Evolutionary conservation across 2,797 vertebrate species (phyloP), one percentile per base, ranked within the genome.

Genomic region (Mormyrus proboscirostris): DNA sequence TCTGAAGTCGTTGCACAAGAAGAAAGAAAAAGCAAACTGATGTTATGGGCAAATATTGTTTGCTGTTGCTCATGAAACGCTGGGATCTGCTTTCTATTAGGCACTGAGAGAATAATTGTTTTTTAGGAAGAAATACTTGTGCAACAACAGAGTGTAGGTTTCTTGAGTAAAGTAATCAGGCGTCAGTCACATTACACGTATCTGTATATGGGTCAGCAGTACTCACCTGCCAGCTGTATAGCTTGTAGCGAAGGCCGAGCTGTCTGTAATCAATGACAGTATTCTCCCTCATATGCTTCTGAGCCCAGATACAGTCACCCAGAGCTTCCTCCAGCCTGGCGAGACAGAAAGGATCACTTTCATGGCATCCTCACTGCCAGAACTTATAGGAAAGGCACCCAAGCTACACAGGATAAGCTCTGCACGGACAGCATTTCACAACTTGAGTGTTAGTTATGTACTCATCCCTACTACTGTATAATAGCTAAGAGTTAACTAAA

Each of bases 211-310:
- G 19, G 19, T 7, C 41, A 47, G 73, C 16, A 47, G 8, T 22
- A 9, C 41, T 53, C 22, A 99, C 98, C 98, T 99, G 97, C 97
- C 97, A 99, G 79, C 95, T 95, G 83, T 94, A 95, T 53, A 99
- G 95, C 90, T 96, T 96, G 93, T 96, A 96, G 51, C 94, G 93
- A 44, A 99, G 95, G 50, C 98, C 98, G 91, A 99, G 95, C 93
- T 98, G 98, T 55, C 92, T 96, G 95, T 99, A 99, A 93, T 99
- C 97, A 0, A 99, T 98, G 89, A 96, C 93, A 0, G 90, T 1
- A 41, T 98, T 98, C 47, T 93, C 94, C 91, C 97, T 96, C 89
- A 98, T 96, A 33, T 97, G 96, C 12, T 92, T 94, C 94, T 97
- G 95, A 3, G 98, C 96, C 94, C 93, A 93, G 51, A 92, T 94